Percentiles rank a stretch among this genome's conserved stretches.
phyloP scores from a whole-genome alignment of 2,888 invertebrate species.

The Phengaris arion region DNA sequence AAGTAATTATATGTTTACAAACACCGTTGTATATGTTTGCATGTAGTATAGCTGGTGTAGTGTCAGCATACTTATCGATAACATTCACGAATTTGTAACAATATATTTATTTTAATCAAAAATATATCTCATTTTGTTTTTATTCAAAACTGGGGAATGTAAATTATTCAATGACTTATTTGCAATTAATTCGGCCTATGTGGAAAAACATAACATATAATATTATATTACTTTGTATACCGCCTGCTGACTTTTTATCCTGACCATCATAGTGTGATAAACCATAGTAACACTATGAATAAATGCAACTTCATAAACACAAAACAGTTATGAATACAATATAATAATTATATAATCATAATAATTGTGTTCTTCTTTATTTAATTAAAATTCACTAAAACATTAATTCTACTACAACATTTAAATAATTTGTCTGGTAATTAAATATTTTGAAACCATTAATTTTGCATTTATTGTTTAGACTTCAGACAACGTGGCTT shows the following conservation, averaged over 20 bases:
- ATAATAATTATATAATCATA: not conserved
- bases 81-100: not conserved
- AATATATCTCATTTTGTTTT: not conserved
- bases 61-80: slow-evolving; percentile 47
- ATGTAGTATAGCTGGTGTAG: slow-evolving; percentile 48
- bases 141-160: not conserved
- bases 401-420: not conserved
- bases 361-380: not conserved
- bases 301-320: not conserved
- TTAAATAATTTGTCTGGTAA: slow-evolving; percentile 6
- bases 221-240: not conserved
- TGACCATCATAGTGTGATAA: not conserved
- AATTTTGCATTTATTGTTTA: not conserved
- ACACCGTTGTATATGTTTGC: slow-evolving; percentile 57
- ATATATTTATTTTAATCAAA: not conserved
- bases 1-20: slow-evolving; percentile 79
- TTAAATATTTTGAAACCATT: not conserved
- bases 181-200: slow-evolving; percentile 30
- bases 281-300: not conserved
- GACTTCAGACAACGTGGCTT: not conserved
- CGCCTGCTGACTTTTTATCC: slow-evolving; percentile 4
- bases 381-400: slow-evolving; percentile 3
- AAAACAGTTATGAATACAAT: slow-evolving; percentile 3
- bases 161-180: not conserved
- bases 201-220: not conserved